Evolutionary conservation across 2,797 vertebrate species (phyloP).

Genomic region (Pangasius mekongensis): DNA sequence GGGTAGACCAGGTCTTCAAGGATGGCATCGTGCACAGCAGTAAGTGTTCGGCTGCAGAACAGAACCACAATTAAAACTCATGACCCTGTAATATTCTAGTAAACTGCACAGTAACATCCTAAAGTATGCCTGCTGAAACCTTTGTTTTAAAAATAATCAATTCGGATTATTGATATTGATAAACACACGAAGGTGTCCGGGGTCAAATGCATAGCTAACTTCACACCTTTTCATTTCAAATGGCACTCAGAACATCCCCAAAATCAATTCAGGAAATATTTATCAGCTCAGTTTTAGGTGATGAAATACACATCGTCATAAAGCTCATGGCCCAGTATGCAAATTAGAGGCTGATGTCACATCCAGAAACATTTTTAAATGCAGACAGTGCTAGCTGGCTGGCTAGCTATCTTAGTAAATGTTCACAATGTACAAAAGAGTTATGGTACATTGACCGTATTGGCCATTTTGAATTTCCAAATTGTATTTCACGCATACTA

Average conservation of each 20-base stretch:
- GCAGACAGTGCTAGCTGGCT: background rate
- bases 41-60: slow-evolving; percentile 87
- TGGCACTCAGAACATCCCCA: background rate
- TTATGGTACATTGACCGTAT: background rate
- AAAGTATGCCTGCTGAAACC: background rate
- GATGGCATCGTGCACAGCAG: slow-evolving; percentile 94
- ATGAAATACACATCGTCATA: background rate
- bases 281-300: background rate
- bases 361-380: background rate
- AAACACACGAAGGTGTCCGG: too few species aligned
- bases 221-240: background rate
- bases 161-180: too few species aligned
- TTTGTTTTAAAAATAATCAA: background rate
- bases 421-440: background rate
- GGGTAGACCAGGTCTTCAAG: slow-evolving; percentile 97
- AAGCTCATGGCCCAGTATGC: background rate
- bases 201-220: background rate
- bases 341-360: background rate
- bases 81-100: background rate
- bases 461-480: background rate
- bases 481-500: background rate
- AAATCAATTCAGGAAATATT: background rate
- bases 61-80: background rate
- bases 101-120: background rate
- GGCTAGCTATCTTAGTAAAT: background rate